Base-by-base conservation (phyloP, 2,113 vertebrate species). In the Epinephelus moara region DNA sequence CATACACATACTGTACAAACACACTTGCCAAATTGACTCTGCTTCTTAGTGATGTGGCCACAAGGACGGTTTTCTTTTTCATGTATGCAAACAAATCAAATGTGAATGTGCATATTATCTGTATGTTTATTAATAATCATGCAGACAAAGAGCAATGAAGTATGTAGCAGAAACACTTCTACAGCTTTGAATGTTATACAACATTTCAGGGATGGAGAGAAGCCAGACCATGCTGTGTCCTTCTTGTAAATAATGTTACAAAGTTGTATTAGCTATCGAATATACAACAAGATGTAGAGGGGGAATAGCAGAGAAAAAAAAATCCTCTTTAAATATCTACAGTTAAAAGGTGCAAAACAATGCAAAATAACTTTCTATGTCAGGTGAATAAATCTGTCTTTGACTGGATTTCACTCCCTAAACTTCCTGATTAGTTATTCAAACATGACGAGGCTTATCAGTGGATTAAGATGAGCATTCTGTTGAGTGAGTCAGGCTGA, bases 401-500 rank as follows among this genome's bases (percentile, higher is more conserved):
- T 67, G 64, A 62, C 61, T 74, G 63, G 74, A 83, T 82, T 84
- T 55, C 47, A 76, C 64, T 70, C 27, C 49, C 69, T 75, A 81
- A 85, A 82, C 63, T 70, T 78, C 21, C 55, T 73, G 78, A 89
- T 89, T 73, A 77, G 74, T 84, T 83, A 88, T 88, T 88, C 62
- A 85, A 76, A 92, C 70, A 78, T 71, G 72, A 67, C 57, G 27
- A 25, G n/a, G 53, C 81, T 89, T 78, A 92, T 90, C 85, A 55
- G 73, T 70, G 83, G 89, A 90, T 92, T 91, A 86, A 75, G 75
- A 85, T 77, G 60, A 88, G 79, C 77, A 74, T 89, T 86, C 75
- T 75, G 56, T 77, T 27, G 82, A 68, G 81, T 72, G 72, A 88
- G 85, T 59, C 85, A 60, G 70, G 60, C 76, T 70, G 81, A 88